Percentiles rank a stretch among this genome's conserved stretches.
Conservation (phyloP, 30 jellyfish, hydroid and myxozoan genomes). For the Turritopsis dohrnii region DNA sequence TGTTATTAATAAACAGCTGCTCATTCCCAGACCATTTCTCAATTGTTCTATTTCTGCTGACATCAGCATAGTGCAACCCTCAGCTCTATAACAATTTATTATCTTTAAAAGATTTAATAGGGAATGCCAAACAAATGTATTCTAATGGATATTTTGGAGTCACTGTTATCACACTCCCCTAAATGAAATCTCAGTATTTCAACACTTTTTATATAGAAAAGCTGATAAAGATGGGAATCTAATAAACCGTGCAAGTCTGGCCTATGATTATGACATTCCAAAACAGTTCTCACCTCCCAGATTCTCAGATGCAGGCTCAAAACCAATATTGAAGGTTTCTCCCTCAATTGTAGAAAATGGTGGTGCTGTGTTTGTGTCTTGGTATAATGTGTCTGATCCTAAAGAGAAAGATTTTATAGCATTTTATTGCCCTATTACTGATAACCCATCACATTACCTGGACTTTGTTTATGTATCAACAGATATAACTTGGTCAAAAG, state of each 20-base stretch:
- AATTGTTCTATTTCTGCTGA: too few species aligned
- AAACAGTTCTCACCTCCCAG: constrained; percentile 37
- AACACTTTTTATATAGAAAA: not conserved
- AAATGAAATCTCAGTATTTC: too few species aligned
- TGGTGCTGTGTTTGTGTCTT: constrained; percentile 58
- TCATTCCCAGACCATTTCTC: too few species aligned
- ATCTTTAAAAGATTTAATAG: too few species aligned
- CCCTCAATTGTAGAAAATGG: constrained; percentile 82
- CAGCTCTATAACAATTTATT: too few species aligned
- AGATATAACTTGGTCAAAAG: constrained; percentile 55
- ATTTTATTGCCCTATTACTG: constrained; percentile 64
- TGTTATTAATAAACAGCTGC: too few species aligned
- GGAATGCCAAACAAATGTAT: too few species aligned
- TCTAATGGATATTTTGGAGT: too few species aligned
- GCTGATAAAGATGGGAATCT: constrained; percentile 42
- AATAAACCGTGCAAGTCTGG: constrained; percentile 52
- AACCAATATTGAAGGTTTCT: constrained; percentile 52
- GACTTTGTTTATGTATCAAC: constrained; percentile 70
- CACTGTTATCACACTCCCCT: not conserved
- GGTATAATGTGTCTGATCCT: constrained; percentile 69
- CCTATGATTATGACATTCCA: constrained; percentile 48
- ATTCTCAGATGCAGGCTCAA: constrained; percentile 30
- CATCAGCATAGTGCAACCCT: too few species aligned
- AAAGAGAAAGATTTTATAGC: constrained; percentile 84
- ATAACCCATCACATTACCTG: constrained; percentile 40